Conservation (phyloP, 2,888 invertebrate genomes). For the Odontothrips loti region DNA sequence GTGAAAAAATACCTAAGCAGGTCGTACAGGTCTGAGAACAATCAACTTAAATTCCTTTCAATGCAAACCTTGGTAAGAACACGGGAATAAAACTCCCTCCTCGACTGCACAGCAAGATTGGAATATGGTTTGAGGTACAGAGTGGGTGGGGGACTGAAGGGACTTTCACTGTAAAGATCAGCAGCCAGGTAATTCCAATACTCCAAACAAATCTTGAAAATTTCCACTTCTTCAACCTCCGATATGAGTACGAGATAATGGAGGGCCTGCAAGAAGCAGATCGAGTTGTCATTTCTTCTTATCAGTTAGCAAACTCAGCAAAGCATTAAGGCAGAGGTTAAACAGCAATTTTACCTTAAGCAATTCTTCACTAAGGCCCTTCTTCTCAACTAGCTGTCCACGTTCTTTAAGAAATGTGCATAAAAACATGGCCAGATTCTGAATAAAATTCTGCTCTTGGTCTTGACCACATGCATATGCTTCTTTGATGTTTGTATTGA, state of each 20-base stretch:
- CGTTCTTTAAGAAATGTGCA: conserved; percentile 97
- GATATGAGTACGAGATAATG: conserved; percentile 88
- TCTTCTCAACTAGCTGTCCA: conserved; percentile 79
- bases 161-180: conserved; percentile 86
- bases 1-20: conserved; percentile 29
- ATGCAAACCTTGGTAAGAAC: conserved; percentile 64
- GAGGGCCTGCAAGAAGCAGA: conserved; percentile 53
- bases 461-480: conserved; percentile 92
- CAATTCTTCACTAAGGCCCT: conserved; percentile 69
- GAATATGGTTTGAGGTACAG: conserved; percentile 41
- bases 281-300: neutral
- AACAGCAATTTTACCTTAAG: conserved; percentile 54
- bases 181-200: conserved; percentile 95
- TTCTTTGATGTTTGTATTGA: conserved; percentile 85
- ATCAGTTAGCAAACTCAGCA: neutral
- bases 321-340: neutral
- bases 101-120: conserved; percentile 48
- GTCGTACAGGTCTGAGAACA: neutral
- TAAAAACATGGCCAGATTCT: conserved; percentile 94
- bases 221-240: conserved; percentile 98
- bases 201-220: conserved; percentile 98
- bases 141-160: conserved; percentile 56
- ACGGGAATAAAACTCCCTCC: conserved; percentile 71
- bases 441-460: conserved; percentile 98
- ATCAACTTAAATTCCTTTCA: conserved; percentile 29